These are phyloP conservation scores for Zophobas atratus DNA, from an alignment of 1,140 invertebrate genomes.

Conservation along the genomic window DNA sequence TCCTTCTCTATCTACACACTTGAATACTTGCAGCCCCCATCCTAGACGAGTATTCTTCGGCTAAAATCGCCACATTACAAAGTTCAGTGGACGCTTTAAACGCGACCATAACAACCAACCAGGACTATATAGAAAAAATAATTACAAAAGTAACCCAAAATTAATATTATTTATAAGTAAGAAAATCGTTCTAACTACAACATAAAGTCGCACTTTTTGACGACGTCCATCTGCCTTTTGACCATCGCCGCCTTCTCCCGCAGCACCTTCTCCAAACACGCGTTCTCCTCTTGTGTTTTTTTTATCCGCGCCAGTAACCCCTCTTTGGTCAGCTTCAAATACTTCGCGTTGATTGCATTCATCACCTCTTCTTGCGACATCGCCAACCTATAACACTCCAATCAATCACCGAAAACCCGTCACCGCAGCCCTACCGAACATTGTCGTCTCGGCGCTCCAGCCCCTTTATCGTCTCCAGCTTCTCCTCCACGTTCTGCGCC, in stretches of 20 bases:
- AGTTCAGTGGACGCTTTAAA: too few species aligned
- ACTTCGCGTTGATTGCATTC: not conserved
- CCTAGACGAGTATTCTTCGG: too few species aligned
- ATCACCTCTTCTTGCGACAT: too few species aligned
- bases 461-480: constrained; percentile 29
- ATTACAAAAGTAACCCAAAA: too few species aligned
- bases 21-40: too few species aligned
- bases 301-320: not conserved
- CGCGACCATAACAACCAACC: too few species aligned
- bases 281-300: constrained; percentile 2
- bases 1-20: too few species aligned
- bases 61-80: too few species aligned
- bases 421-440: not conserved
- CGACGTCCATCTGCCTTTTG: not conserved
- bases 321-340: not conserved
- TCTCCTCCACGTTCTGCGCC: constrained; percentile 1
- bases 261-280: not conserved
- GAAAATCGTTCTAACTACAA: not conserved
- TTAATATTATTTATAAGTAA: constrained; percentile 13
- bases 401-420: too few species aligned
- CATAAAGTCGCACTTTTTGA: not conserved
- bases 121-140: too few species aligned
- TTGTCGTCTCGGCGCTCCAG: not conserved
- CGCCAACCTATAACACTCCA: too few species aligned
- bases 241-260: not conserved